A percentile compares a stretch with the other conserved stretches of the same genome.
Conservation (phyloP, 1,140 invertebrate genomes). For the Drosophila guanche region DNA sequence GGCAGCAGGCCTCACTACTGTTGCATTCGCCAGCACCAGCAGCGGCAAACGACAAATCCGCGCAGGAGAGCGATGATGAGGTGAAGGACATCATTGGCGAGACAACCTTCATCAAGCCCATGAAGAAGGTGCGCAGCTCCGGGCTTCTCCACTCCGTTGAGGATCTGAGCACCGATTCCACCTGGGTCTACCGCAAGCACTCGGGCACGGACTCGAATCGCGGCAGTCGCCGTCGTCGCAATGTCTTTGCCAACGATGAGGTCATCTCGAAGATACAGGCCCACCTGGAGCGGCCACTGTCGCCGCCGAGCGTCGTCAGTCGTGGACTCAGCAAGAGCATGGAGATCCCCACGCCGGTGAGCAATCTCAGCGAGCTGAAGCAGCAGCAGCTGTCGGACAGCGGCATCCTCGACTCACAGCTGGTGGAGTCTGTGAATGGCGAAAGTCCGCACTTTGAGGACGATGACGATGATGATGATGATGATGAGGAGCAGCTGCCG, state of each 20-base stretch:
- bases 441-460: too few relatives aligned
- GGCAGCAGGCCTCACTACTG: not conserved
- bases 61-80: slow-evolving; percentile 85
- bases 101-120: slow-evolving; percentile 85
- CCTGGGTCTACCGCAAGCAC: slow-evolving; percentile 88
- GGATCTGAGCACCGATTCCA: slow-evolving; percentile 89
- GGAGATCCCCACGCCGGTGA: slow-evolving; percentile 83
- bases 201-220: slow-evolving; percentile 82
- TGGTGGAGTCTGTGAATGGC: slow-evolving; percentile 51
- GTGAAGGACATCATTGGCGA: slow-evolving; percentile 86
- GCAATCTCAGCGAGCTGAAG: slow-evolving; percentile 73
- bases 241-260: slow-evolving; percentile 78
- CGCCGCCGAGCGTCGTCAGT: slow-evolving; percentile 72
- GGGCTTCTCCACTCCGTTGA: slow-evolving; percentile 89
- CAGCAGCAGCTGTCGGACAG: slow-evolving; percentile 79
- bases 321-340: slow-evolving; percentile 83
- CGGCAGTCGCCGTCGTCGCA: slow-evolving; percentile 75
- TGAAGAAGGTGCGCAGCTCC: slow-evolving; percentile 87
- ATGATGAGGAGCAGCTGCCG: slow-evolving; percentile 56
- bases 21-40: slow-evolving; percentile 22
- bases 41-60: slow-evolving; percentile 55
- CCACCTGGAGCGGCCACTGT: slow-evolving; percentile 70
- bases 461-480: slow-evolving; percentile 51
- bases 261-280: slow-evolving; percentile 80
- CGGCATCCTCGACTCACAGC: slow-evolving; percentile 62